Evolutionary conservation across 2,113 vertebrate species (phyloP), one percentile per base, ranked within the genome.

Genomic region (Muntiacus muntjak): DNA sequence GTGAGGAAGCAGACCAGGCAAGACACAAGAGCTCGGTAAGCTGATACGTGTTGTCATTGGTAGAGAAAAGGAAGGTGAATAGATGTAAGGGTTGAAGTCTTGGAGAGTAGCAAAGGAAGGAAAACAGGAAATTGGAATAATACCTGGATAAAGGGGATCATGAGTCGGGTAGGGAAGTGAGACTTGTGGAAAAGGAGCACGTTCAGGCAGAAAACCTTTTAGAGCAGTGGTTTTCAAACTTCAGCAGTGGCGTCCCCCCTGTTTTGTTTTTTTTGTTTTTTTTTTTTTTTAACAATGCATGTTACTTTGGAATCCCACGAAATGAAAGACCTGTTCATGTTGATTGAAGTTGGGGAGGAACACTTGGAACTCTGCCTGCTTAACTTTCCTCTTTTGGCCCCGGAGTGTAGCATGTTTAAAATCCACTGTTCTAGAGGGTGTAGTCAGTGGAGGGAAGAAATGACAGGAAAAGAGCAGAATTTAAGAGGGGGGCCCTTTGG

Each of bases 221-320:
- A 97, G 98, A 98, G 98, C 97, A 97, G 97, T 97, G 98, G 98
- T 97, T 97, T 98, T 97, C 98, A 98, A 94, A 98, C 97, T 96
- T 91, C 21, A 96, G 84, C 85, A 95, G 36, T 54, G 55, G 87
- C 50, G 6, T 52, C 74, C 16, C 11, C 36, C 71, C 67, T 67
- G 33, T 15, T 60, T 57, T 55, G 6, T 23, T 25, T 25, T 10
- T 57, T 4, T 4, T 33, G 19, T 2, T n/a, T 10, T 19, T 25
- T 26, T 43, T 43, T 36, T 43, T 25, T 43, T 74, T 74, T 84
- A 45, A 50, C n/a, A 60, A n/a, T 28, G 40, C 67, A 71, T 10
- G 8, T 90, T 47, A 36, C 23, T 91, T 96, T 79, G 60, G 81
- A 97, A 96, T 94, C 50, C 67, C 50, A 94, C 87, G 94, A 96